Evolutionary conservation across 1,140 invertebrate species (phyloP).

Genomic region (Monomorium pharaonis): DNA sequence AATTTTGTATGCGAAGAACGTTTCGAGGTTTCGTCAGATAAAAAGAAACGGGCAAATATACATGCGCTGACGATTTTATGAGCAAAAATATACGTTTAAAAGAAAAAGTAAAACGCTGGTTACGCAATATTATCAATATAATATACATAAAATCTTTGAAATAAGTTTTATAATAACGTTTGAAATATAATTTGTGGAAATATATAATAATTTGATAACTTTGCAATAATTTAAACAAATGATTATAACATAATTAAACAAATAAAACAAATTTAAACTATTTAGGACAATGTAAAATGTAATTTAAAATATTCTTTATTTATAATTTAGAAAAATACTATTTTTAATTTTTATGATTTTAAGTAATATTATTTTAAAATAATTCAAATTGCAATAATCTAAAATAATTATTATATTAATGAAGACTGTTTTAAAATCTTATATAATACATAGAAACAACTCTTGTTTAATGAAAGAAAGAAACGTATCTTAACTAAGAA

Average conservation of each 20-base stretch:
- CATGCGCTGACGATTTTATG: conserved; percentile 31
- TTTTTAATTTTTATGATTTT: not conserved
- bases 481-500: not conserved
- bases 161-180: not conserved
- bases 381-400: too few species aligned
- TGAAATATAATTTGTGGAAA: not conserved
- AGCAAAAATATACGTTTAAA: not conserved
- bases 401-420: not conserved
- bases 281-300: not conserved
- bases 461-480: not conserved
- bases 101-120: conserved; percentile 10
- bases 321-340: not conserved
- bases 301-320: not conserved
- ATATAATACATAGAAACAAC: not conserved
- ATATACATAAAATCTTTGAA: not conserved
- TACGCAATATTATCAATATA: conserved; percentile 23
- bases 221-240: not conserved
- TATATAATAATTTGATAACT: not conserved
- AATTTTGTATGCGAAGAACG: conserved; percentile 69
- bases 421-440: not conserved
- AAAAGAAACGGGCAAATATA: conserved; percentile 2
- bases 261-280: not conserved
- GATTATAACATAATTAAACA: not conserved
- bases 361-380: not conserved
- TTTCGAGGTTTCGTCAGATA: conserved; percentile 59